Percentiles rank a stretch among this genome's conserved stretches.
These are phyloP conservation scores for Eupithecia subfuscata DNA, from an alignment of 2,888 invertebrate species.

Conservation along the genomic window DNA sequence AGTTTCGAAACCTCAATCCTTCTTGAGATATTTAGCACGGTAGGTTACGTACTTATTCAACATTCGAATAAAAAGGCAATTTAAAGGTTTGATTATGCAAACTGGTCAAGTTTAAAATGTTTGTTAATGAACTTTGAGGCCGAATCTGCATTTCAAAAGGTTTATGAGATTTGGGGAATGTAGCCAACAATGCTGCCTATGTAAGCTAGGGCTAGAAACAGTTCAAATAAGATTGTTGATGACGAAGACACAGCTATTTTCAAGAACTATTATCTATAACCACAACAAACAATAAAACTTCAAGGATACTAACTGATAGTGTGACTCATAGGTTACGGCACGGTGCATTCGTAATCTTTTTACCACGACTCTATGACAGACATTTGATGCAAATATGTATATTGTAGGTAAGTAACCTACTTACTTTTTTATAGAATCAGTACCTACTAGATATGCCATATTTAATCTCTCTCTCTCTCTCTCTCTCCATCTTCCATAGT, in stretches of 20 bases:
- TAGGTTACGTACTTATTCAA: slow-evolving; percentile 31
- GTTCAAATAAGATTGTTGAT: neutral
- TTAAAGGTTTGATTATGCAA: slow-evolving; percentile 30
- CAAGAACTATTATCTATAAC: neutral
- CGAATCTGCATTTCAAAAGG: neutral
- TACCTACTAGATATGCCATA: neutral
- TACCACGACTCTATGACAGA: slow-evolving; percentile 25
- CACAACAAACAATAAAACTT: slow-evolving; percentile 23
- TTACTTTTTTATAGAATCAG: neutral
- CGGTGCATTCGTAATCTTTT: slow-evolving; percentile 39
- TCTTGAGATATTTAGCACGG: slow-evolving; percentile 43
- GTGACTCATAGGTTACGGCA: slow-evolving; percentile 44
- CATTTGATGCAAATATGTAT: neutral
- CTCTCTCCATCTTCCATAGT: too few species aligned
- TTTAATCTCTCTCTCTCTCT: neutral
- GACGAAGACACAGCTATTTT: neutral
- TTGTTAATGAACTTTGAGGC: slow-evolving; percentile 16
- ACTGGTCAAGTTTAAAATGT: slow-evolving; percentile 22
- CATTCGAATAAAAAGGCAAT: slow-evolving; percentile 32
- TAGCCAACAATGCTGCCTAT: neutral
- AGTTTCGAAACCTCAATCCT: slow-evolving; percentile 57
- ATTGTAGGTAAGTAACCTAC: too few species aligned
- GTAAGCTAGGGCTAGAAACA: neutral
- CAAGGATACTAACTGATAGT: slow-evolving; percentile 42
- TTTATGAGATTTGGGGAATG: neutral